A percentile compares a stretch with the other conserved stretches of the same genome.
These are phyloP conservation scores for Ditula angustiorana DNA, from an alignment of 2,888 invertebrate species.

Conservation along the genomic window DNA sequence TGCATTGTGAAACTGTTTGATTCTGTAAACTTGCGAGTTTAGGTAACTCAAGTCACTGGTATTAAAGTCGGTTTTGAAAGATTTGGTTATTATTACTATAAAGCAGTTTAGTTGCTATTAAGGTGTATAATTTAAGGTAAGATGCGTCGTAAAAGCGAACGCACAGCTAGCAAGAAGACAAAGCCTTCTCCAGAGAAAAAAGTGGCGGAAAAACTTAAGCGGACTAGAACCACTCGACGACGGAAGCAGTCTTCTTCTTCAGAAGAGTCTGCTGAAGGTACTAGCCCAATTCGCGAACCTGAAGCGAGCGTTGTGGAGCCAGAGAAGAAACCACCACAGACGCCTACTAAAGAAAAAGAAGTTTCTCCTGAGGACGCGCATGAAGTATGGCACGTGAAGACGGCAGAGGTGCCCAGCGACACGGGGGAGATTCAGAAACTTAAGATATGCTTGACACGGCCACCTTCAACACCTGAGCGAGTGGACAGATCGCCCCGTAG, in stretches of 20 bases:
- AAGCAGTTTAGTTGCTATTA: conserved; percentile 6
- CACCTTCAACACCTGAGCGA: conserved; percentile 82
- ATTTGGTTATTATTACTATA: neutral
- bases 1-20: neutral
- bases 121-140: conserved; percentile 50
- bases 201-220: conserved; percentile 80
- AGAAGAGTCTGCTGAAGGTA: conserved; percentile 80
- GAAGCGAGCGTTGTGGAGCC: conserved; percentile 53
- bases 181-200: conserved; percentile 88
- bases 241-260: conserved; percentile 85
- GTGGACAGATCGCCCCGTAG: conserved; percentile 81
- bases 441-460: conserved; percentile 87
- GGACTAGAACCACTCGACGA: conserved; percentile 80
- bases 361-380: conserved; percentile 65
- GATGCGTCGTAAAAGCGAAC: conserved; percentile 93
- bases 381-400: conserved; percentile 84
- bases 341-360: conserved; percentile 64
- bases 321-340: conserved; percentile 60
- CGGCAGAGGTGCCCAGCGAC: conserved; percentile 75
- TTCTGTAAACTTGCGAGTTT: conserved; percentile 10
- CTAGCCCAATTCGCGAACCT: conserved; percentile 56
- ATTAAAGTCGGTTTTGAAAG: neutral
- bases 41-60: neutral
- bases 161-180: conserved; percentile 86
- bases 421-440: conserved; percentile 87